These are phyloP conservation scores for Hippopotamus amphibius DNA, from an alignment of 2,113 vertebrate species.

Conservation along the genomic window DNA sequence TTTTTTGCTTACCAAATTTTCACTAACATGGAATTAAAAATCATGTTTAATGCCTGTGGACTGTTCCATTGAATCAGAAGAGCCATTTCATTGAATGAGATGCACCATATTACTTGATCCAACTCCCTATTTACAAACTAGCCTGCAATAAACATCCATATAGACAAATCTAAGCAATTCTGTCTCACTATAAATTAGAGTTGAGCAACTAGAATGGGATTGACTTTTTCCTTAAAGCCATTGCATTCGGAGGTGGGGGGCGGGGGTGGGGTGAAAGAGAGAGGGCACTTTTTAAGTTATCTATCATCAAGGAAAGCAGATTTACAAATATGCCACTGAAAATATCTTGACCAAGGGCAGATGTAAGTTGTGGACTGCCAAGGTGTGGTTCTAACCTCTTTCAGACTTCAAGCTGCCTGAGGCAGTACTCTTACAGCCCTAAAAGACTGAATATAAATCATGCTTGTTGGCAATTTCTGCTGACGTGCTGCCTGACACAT, in stretches of 20 bases:
- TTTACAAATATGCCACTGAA: neutral
- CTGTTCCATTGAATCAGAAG: neutral
- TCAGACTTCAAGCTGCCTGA: conserved; percentile 76
- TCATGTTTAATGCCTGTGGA: neutral
- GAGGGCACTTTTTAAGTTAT: neutral
- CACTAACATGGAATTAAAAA: conserved; percentile 22
- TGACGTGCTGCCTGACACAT: conserved; percentile 87
- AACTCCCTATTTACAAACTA: conserved; percentile 9
- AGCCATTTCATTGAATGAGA: neutral
- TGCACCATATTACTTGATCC: neutral
- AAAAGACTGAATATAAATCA: conserved; percentile 84
- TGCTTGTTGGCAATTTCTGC: conserved; percentile 85
- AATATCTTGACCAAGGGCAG: conserved; percentile 57
- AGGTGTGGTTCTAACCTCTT: conserved; percentile 1
- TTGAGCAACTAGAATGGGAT: neutral
- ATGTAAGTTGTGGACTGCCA: conserved; percentile 41
- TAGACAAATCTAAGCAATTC: conserved; percentile 32
- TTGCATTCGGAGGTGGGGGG: neutral
- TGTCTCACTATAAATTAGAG: conserved; percentile 33
- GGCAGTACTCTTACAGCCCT: conserved; percentile 68
- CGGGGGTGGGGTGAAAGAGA: neutral
- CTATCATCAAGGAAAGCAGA: neutral
- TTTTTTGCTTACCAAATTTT: conserved; percentile 42
- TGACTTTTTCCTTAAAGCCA: neutral
- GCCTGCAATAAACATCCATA: neutral